Percentiles rank a stretch among this genome's conserved stretches.
Conservation (phyloP, 2,888 invertebrate genomes). For the Epiperipatus broadwayi region DNA sequence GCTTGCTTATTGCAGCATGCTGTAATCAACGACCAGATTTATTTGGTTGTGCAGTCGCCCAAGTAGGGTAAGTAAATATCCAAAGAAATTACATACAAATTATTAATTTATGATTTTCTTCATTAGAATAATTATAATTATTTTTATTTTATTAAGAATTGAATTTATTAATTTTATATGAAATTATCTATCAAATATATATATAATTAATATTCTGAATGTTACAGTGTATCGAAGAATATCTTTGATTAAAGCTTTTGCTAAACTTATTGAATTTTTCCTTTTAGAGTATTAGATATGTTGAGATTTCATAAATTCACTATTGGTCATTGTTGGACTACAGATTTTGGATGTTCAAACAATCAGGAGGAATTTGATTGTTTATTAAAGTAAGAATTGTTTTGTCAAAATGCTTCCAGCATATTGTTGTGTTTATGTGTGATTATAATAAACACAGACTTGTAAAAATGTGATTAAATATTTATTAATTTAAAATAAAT, state of each 20-base stretch:
- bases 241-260: no score
- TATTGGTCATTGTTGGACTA: slow-evolving; percentile 87
- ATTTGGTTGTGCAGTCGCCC: slow-evolving; percentile 74
- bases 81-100: no score
- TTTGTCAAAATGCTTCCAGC: background rate
- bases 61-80: slow-evolving; percentile 57
- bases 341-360: slow-evolving; percentile 84
- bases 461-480: no score
- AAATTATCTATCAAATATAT: background rate
- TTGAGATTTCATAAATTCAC: slow-evolving; percentile 93
- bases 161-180: no score
- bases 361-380: slow-evolving; percentile 65
- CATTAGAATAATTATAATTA: no score
- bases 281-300: slow-evolving; percentile 78
- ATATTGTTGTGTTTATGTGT: no score
- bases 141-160: no score
- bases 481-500: no score
- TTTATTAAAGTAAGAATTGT: slow-evolving; percentile 40
- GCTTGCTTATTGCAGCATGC: slow-evolving; percentile 80
- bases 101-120: no score
- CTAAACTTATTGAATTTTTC: slow-evolving; percentile 4
- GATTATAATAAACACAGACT: no score
- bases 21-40: slow-evolving; percentile 85
- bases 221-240: background rate
- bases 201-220: background rate